Conservation (phyloP, 2,113 vertebrate genomes). For the Aramus guarauna region DNA sequence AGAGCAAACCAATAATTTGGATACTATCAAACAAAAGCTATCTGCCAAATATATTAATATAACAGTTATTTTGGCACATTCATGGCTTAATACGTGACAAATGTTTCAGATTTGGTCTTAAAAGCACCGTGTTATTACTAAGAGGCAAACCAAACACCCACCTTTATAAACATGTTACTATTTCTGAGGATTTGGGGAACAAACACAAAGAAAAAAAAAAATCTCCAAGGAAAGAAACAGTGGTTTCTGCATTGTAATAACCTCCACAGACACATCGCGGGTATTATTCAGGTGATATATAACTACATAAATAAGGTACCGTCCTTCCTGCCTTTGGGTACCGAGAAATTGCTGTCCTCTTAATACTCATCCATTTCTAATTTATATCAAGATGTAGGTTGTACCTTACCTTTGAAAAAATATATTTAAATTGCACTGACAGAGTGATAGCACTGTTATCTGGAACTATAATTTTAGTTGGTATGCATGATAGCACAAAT, state of each 20-base stretch:
- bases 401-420: constrained; percentile 32
- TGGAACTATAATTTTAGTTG: constrained; percentile 47
- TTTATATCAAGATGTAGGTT: neutral
- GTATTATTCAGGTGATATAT: constrained; percentile 6
- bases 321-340: constrained; percentile 43
- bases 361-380: constrained; percentile 21
- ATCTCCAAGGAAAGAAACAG: neutral
- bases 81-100: constrained; percentile 36
- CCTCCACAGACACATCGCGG: neutral
- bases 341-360: constrained; percentile 27
- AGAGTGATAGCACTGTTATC: constrained; percentile 48
- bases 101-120: constrained; percentile 33
- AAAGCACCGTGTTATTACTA: neutral
- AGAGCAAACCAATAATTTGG: constrained; percentile 58
- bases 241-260: constrained; percentile 18
- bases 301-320: constrained; percentile 33
- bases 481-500: constrained; percentile 36
- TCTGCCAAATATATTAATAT: constrained; percentile 31
- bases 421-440: constrained; percentile 17
- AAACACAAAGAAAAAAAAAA: neutral
- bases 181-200: neutral
- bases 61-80: constrained; percentile 21
- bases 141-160: constrained; percentile 33
- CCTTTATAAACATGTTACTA: neutral
- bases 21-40: constrained; percentile 15